Evolutionary conservation across 2,888 invertebrate genomes (phyloP), one percentile per base, ranked within the genome.

Genomic region (Ectemnius lituratus): DNA sequence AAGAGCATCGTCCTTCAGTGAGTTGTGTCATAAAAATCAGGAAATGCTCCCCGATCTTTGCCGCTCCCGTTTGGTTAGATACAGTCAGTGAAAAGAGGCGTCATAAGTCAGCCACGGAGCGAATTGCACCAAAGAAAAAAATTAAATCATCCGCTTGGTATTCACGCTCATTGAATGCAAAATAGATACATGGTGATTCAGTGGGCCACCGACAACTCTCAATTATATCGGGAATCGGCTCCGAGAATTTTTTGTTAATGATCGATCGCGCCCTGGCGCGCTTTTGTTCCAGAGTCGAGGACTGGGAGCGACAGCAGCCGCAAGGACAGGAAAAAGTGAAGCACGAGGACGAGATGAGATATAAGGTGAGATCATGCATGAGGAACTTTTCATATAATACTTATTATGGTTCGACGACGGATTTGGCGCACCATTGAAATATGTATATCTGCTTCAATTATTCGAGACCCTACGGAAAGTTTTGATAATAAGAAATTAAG

Each of bases 281-380:
- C 64, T 76, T 86, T 81, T 86, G 84, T 84, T 86, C 62, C 84
- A 87, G 86, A 66, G 58, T 64, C 69, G 65, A 45, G 70, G 73
- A 62, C 63, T n/a, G 37, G 20, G 59, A 74, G 52, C 56, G 64
- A 16, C 58, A 60, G 56, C 57, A 49, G 46, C 18, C 46, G 4
- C 18, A n/a, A 16, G 64, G 46, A 58, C 52, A 56, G 65, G 16
- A 11, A 18, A 46, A 56, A 65, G 23, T 37, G 52, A 20, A 37
- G 1, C 37, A 16, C 14, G 57, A 61, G 47, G 63, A 76, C 62
- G 86, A 82, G 75, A 89, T 89, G 89, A 86, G 85, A 70, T 88
- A 89, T 81, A 88, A 89, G 88, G 89, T 89, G 79, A 88, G 86
- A 28, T n/a, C 16, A 8, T 47, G 1, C 27, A 20, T 49, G 37